Evolutionary conservation across 2,113 vertebrate species (phyloP), one percentile per base, ranked within the genome.

Genomic region (Lophius piscatorius): DNA sequence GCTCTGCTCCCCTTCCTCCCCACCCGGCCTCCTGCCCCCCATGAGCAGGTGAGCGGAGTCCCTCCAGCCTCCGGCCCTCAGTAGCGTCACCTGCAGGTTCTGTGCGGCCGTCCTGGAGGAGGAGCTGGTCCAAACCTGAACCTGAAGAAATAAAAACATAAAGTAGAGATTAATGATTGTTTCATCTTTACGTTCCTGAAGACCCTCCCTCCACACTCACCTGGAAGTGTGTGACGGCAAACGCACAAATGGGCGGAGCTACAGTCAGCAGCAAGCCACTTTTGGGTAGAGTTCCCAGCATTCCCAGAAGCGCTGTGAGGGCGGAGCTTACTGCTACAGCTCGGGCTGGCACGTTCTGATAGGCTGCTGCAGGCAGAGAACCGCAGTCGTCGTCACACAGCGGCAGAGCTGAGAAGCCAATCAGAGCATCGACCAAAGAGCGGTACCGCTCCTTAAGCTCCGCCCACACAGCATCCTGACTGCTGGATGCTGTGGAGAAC

Each of bases 151-250:
- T 6, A 6, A 31, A 31, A 31, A 31, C 29, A 31, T 28, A 1
- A 28, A n/a, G n/a, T n/a, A n/a, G n/a, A n/a, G n/a, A n/a, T n/a
- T n/a, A n/a, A n/a, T n/a, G n/a, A n/a, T n/a, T n/a, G n/a, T n/a
- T n/a, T n/a, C n/a, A n/a, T n/a, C n/a, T n/a, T n/a, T n/a, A n/a
- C n/a, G n/a, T n/a, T n/a, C n/a, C n/a, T n/a, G 9, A 21, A 12
- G 6, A 46, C 3, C 4, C 24, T 2, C 7, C 14, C 6, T 5
- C 13, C 5, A 4, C 1, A 28, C 70, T 78, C 24, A 83, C 86
- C 86, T 87, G 84, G 1, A 83, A 66, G 22, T 88, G 87, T 14
- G 81, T 87, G 65, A 83, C 69, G 0, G 76, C 52, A 0, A 85
- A 85, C 69, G 85, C 69, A 1, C 66, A 85, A 4, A 73, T 34